phyloP scores from a whole-genome alignment of 2,888 invertebrate species.

The Phyllotreta cruciferae region DNA sequence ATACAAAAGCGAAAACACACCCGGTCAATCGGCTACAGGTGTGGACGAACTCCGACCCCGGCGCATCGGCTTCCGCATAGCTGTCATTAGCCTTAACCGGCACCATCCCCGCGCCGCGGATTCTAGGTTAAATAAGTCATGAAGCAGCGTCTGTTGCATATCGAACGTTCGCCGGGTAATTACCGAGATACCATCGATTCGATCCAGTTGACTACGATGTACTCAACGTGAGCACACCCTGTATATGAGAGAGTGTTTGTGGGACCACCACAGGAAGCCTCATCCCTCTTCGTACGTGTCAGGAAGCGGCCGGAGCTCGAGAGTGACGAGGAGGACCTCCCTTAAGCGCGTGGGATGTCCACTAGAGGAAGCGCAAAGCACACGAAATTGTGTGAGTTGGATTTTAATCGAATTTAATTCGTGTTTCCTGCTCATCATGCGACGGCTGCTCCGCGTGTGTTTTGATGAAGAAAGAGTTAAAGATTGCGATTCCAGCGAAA shows the following conservation, averaged over 20 bases:
- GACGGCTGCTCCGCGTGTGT: too few relatives aligned
- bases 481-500: background rate
- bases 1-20: constrained; percentile 44
- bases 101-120: constrained; percentile 41
- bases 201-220: too few relatives aligned
- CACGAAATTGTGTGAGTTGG: background rate
- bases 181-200: too few relatives aligned
- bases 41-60: constrained; percentile 56
- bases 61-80: constrained; percentile 55
- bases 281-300: constrained; percentile 18
- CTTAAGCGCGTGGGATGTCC: background rate
- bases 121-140: constrained; percentile 46
- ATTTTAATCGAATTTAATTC: background rate
- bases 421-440: background rate
- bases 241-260: too few relatives aligned
- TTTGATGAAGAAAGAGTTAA: too few relatives aligned
- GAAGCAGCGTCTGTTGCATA: constrained; percentile 27
- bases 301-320: constrained; percentile 6
- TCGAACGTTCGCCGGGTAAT: too few relatives aligned
- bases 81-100: constrained; percentile 43
- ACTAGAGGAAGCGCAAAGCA: background rate
- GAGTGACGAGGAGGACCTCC: constrained; percentile 7
- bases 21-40: constrained; percentile 56
- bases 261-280: constrained; percentile 11
- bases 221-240: too few relatives aligned